Evolutionary conservation across 1,140 invertebrate species (phyloP).

Genomic region (Monochamus saltuarius): DNA sequence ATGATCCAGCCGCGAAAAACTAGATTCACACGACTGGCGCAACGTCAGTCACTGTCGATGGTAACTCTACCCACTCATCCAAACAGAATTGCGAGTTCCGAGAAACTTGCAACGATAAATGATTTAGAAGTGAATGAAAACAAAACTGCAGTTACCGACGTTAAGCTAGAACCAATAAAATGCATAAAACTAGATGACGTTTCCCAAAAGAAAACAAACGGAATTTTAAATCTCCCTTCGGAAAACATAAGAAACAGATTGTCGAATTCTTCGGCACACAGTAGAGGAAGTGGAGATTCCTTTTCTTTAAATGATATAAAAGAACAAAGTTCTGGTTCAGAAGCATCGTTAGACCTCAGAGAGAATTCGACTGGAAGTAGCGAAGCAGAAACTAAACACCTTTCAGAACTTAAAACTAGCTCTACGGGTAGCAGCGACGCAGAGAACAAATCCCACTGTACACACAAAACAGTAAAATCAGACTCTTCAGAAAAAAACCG

Average conservation of each 20-base stretch:
- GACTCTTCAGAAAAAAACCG: background rate
- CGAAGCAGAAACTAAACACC: constrained; percentile 3
- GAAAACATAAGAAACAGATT: constrained; percentile 33
- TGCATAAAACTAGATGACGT: constrained; percentile 9
- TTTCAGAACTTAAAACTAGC: background rate
- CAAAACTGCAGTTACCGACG: constrained; percentile 32
- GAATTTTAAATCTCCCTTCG: constrained; percentile 18
- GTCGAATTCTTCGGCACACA: constrained; percentile 7
- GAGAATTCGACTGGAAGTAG: constrained; percentile 8
- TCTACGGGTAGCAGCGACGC: background rate
- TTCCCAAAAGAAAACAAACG: constrained; percentile 12
- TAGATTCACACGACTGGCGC: constrained; percentile 22
- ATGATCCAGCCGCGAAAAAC: constrained; percentile 26
- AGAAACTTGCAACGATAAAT: constrained; percentile 18
- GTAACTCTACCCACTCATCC: constrained; percentile 19
- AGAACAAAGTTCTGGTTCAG: background rate
- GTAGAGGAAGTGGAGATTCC: constrained; percentile 3
- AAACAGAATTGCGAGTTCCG: constrained; percentile 17
- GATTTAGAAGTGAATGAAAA: background rate
- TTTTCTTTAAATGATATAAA: background rate
- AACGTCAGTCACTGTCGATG: constrained; percentile 27
- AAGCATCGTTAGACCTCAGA: constrained; percentile 1
- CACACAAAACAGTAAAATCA: background rate
- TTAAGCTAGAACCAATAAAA: constrained; percentile 33
- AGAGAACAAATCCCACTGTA: background rate